Percentiles rank a stretch among this genome's conserved stretches.
Evolutionary conservation across 2,797 vertebrate species (phyloP).

Genomic region (Hyperoplus immaculatus): DNA sequence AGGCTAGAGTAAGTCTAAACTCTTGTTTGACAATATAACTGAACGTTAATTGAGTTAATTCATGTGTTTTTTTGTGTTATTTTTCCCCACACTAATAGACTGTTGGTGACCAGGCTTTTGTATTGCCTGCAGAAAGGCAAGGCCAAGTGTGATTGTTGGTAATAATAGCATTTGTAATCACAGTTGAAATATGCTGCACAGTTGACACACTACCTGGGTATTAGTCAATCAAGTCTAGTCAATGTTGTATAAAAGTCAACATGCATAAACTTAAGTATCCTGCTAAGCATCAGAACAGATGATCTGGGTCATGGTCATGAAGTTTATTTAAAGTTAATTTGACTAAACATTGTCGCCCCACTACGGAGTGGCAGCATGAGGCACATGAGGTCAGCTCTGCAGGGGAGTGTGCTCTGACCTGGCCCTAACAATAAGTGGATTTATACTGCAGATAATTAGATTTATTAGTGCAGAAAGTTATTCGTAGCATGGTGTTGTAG

Average conservation of each 20-base stretch:
- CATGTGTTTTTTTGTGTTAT: neutral
- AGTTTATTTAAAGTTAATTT: slow-evolving; percentile 14
- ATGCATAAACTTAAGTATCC: neutral
- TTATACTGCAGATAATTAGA: slow-evolving; percentile 63
- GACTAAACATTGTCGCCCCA: slow-evolving; percentile 35
- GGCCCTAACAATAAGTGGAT: slow-evolving; percentile 60
- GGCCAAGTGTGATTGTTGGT: neutral
- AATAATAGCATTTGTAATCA: too few species aligned
- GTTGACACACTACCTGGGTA: neutral
- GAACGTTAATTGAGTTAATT: neutral
- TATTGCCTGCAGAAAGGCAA: too few species aligned
- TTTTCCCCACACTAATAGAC: too few species aligned
- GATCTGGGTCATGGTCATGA: slow-evolving; percentile 5
- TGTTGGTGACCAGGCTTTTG: too few species aligned
- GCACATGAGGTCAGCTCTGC: slow-evolving; percentile 40
- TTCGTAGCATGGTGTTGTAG: slow-evolving; percentile 30
- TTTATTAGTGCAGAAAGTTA: slow-evolving; percentile 44
- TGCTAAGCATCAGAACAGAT: neutral
- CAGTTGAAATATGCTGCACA: neutral
- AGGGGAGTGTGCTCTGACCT: slow-evolving; percentile 24
- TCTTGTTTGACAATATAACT: neutral
- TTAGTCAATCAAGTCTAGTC: neutral
- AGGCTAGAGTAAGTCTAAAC: slow-evolving; percentile 91
- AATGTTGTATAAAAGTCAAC: neutral
- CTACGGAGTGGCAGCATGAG: slow-evolving; percentile 51